Evolutionary conservation across 1,140 invertebrate species (phyloP), one percentile per base, ranked within the genome.

Genomic region (Drosophila seguyi): DNA sequence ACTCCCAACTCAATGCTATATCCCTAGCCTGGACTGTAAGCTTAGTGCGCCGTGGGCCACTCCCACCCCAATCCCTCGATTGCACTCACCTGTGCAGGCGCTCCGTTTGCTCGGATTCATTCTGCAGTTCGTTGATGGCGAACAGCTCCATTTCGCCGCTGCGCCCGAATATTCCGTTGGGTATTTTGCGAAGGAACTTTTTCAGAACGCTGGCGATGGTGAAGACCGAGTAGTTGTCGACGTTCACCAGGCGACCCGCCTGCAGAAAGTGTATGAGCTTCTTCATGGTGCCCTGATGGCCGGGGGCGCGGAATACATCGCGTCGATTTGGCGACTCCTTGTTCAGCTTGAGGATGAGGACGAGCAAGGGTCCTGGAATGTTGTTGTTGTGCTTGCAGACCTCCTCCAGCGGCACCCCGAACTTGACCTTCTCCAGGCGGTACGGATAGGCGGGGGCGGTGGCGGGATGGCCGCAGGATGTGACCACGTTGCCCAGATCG

Each of bases 201-300:
- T 99, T 99, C 34, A 99, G 94, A 39, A 99, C 98, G 93, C 98
- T 99, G 27, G 99, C 98, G 90, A 99, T 98, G 41, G 99, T 99
- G 93, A 99, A 99, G 58, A 99, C 98, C 75, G 97, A 99, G 93
- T 98, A 99, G 93, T 99, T 98, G 88, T 98, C 97, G 88, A 99
- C 98, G 93, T 99, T 99, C n/a, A 99, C 97, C 74, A 99, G 95
- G 68, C 98, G 95, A 14, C 99, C 99, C 77, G 98, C 97, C 93
- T 99, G 97, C 68, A 97, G 94, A 88, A 99, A 98, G 93, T 99
- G 98, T 72, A 98, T 98, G 1, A 99, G 95, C 92, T 99, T 98
- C 92, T 99, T 98, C 95, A 99, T 98, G 79, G 98, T 97, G 29
- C 96, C 97, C 93, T 98, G 97, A 92, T 99, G 97, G 1, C 98